A percentile compares a stretch with the other conserved stretches of the same genome.
Evolutionary conservation across 2,888 invertebrate genomes (phyloP).

Genomic region (Drosophila lacicola): DNA sequence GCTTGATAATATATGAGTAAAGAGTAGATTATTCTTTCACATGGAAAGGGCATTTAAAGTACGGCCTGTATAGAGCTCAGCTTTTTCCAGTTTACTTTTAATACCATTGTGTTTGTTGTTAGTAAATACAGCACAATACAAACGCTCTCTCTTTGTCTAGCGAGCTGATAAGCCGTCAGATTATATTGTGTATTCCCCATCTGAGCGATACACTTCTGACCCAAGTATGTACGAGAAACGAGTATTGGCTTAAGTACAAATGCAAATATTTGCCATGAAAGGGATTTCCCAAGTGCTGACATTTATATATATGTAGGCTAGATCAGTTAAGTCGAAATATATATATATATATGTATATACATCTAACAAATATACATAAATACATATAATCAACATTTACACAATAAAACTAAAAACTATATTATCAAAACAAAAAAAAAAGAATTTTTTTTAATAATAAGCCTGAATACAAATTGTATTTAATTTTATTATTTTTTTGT

Average conservation of each 20-base stretch:
- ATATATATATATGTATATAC: not conserved
- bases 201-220: conserved; percentile 40
- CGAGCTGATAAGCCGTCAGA: conserved; percentile 20
- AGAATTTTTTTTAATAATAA: not conserved
- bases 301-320: not conserved
- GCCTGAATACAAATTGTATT: not conserved
- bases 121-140: not conserved
- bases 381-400: not conserved
- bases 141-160: conserved; percentile 12
- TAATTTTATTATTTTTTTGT: not conserved
- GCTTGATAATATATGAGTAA: too few species aligned
- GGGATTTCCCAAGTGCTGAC: conserved; percentile 25
- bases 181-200: conserved; percentile 24
- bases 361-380: not conserved
- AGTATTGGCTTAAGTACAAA: conserved; percentile 10
- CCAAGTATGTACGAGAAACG: conserved; percentile 2
- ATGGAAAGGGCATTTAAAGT: conserved; percentile 1
- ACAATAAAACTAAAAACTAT: not conserved
- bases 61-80: not conserved
- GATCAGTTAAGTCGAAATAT: not conserved
- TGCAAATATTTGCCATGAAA: conserved; percentile 14
- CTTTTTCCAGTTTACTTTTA: not conserved
- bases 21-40: too few species aligned
- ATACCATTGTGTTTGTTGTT: not conserved
- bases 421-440: too few species aligned